Evolutionary conservation across 2,888 invertebrate genomes (phyloP).

Genomic region (Drosophila dives): DNA sequence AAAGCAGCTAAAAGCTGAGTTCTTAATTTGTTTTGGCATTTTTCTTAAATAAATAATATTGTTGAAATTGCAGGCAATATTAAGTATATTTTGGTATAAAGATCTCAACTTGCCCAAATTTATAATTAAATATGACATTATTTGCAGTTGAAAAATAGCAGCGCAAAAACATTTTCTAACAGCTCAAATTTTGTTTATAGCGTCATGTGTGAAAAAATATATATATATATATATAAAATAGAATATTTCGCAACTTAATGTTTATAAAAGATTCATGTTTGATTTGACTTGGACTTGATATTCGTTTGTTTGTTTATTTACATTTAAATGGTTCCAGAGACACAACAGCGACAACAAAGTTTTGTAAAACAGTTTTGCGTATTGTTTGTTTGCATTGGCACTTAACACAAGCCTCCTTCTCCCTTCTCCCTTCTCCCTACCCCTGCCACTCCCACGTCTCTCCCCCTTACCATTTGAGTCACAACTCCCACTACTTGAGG

Average conservation of each 20-base stretch:
- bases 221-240: not conserved
- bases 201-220: constrained; percentile 3
- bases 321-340: constrained; percentile 27
- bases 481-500: constrained; percentile 48
- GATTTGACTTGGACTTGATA: constrained; percentile 48
- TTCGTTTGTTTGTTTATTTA: constrained; percentile 30
- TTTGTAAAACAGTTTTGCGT: constrained; percentile 36
- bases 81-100: constrained; percentile 1
- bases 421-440: not conserved
- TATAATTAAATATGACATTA: constrained; percentile 62
- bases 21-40: constrained; percentile 26
- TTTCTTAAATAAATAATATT: constrained; percentile 27
- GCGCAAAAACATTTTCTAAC: constrained; percentile 39
- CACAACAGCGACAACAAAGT: constrained; percentile 29
- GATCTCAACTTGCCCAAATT: constrained; percentile 21
- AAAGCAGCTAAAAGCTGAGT: constrained; percentile 17
- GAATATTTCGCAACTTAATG: not conserved
- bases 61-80: constrained; percentile 29
- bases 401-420: constrained; percentile 28
- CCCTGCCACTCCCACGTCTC: not conserved
- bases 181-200: constrained; percentile 47
- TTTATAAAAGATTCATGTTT: constrained; percentile 25
- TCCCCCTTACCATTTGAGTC: not conserved
- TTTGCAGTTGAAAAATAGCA: constrained; percentile 42
- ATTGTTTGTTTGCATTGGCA: constrained; percentile 52